Percentiles rank a stretch among this genome's conserved stretches.
Conservation (phyloP, 1,140 invertebrate species). For the Elysia chlorotica region DNA sequence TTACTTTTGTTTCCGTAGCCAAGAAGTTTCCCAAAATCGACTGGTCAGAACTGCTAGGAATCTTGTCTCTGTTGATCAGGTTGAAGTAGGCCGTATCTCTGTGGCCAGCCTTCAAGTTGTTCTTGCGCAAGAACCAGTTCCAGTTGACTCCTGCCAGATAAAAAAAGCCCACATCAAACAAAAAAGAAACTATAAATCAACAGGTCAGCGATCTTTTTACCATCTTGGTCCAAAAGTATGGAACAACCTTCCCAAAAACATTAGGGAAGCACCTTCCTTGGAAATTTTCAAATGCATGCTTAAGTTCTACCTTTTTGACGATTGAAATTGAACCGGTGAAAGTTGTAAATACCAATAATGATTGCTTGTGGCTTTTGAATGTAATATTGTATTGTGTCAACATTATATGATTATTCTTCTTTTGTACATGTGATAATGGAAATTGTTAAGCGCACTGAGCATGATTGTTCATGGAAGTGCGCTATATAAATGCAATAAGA, state of each 20-base stretch:
- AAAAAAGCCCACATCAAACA: too few species aligned
- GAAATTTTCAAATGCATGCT: neutral
- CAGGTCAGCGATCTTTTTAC: neutral
- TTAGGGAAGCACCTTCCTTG: neutral
- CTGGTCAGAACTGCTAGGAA: neutral
- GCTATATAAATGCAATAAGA: too few species aligned
- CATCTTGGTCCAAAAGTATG: neutral
- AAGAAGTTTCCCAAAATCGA: constrained; percentile 3
- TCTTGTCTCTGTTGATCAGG: constrained; percentile 17
- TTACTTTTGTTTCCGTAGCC: constrained; percentile 13
- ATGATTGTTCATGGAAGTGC: too few species aligned
- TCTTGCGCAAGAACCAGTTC: constrained; percentile 13
- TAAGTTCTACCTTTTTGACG: neutral
- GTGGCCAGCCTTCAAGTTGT: constrained; percentile 24
- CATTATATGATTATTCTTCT: too few species aligned
- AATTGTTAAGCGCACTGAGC: too few species aligned
- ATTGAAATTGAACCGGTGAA: neutral
- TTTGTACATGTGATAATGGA: too few species aligned
- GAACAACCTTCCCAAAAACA: neutral
- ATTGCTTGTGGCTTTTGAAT: too few species aligned
- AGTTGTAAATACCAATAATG: too few species aligned
- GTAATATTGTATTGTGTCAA: too few species aligned
- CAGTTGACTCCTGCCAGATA: constrained; percentile 9
- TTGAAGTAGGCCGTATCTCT: constrained; percentile 24
- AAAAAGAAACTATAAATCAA: too few species aligned